These are phyloP conservation scores for Dryocosmus kuriphilus DNA, from an alignment of 2,888 invertebrate genomes.

Conservation along the genomic window DNA sequence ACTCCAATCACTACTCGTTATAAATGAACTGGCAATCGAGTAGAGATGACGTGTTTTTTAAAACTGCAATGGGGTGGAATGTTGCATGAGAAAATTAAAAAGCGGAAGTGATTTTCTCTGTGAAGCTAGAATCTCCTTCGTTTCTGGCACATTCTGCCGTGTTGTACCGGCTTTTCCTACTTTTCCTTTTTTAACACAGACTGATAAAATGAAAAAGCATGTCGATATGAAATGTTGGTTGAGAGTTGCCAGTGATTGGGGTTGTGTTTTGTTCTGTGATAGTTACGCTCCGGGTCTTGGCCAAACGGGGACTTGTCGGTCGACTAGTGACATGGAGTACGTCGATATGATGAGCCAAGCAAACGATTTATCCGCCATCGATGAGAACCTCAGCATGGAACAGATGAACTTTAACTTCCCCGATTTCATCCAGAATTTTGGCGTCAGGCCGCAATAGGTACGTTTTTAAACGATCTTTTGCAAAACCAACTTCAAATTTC, in stretches of 20 bases:
- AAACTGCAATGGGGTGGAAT: slow-evolving; percentile 30
- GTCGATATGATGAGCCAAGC: slow-evolving; percentile 71
- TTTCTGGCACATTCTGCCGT: slow-evolving; percentile 67
- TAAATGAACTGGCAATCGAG: slow-evolving; percentile 73
- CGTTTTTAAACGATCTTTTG: slow-evolving; percentile 48
- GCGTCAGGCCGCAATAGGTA: slow-evolving; percentile 72
- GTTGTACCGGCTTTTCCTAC: slow-evolving; percentile 77
- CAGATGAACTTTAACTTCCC: slow-evolving; percentile 71
- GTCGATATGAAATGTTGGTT: slow-evolving; percentile 44
- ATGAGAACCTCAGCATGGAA: slow-evolving; percentile 76
- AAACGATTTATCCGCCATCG: slow-evolving; percentile 70
- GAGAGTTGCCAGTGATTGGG: slow-evolving; percentile 77
- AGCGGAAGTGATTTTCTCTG: neutral
- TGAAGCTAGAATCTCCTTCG: slow-evolving; percentile 52
- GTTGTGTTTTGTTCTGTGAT: slow-evolving; percentile 76
- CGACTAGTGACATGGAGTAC: slow-evolving; percentile 75
- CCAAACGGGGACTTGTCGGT: slow-evolving; percentile 72
- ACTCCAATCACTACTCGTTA: slow-evolving; percentile 75
- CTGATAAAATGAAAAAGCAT: slow-evolving; percentile 42
- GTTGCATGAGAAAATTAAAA: neutral
- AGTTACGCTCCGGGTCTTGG: slow-evolving; percentile 77
- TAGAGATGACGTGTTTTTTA: slow-evolving; percentile 53
- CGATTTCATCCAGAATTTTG: slow-evolving; percentile 74
- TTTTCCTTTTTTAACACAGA: slow-evolving; percentile 58
- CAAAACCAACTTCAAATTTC: neutral